Evolutionary conservation across 2,797 vertebrate genomes (phyloP), one percentile per base, ranked within the genome.

Genomic region (Anguilla obscura): DNA sequence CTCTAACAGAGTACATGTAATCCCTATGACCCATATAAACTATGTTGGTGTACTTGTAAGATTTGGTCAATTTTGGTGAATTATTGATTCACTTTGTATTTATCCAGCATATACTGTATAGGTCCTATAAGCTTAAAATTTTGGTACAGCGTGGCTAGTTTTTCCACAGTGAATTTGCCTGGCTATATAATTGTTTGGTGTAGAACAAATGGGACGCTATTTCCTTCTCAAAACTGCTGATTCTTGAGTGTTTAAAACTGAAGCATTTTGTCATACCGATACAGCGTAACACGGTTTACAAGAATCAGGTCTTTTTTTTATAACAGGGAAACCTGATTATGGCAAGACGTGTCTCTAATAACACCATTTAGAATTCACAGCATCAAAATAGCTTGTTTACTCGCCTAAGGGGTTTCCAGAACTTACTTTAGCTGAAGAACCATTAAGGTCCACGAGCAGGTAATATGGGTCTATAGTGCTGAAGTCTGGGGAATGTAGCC

Each of bases 371-470:
- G 93, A 96, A 96, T 94, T 95, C 94, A 95, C 93, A 89, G 92
- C 93, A 92, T 95, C 94, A 94, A 95, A 95, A 96, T 93, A 95
- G 94, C 95, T 96, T 96, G 96, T 95, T 93, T 94, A 95, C 95
- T 93, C 93, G 94, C 95, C 96, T 95, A 93, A 92, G 93, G 95
- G 96, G 95, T 91, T 92, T 93, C 88, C 48, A 93, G 94, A 80
- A 93, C 93, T 90, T 94, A 94, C 93, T 93, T 89, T 88, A 90
- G 89, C 89, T 92, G 91, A 92, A 91, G 92, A 93, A 95, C 95
- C 94, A 96, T 96, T 96, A 96, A 93, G 93, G 40, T 91, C 94
- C 95, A 94, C 95, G 95, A 94, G 30, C 89, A 85, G 89, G 52
- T 60, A 45, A 79, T 56, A 84, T 9, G 36, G 71, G 36, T 36